phyloP scores from a whole-genome alignment of 2,888 invertebrate genomes.

The Euplexia lucipara region DNA sequence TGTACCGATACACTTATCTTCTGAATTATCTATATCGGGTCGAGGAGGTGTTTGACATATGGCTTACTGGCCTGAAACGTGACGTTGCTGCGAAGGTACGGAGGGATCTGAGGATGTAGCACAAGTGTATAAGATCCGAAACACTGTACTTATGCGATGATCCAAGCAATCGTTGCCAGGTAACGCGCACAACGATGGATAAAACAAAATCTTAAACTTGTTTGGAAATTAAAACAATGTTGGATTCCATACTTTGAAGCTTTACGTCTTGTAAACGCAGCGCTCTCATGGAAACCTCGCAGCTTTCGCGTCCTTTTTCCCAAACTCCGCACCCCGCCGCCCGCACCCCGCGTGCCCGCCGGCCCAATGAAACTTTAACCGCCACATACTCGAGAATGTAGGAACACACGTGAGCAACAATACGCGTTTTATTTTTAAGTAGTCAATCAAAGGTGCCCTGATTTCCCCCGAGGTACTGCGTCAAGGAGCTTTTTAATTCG shows the following conservation, averaged over 20 bases:
- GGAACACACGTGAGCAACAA: slow-evolving; percentile 21
- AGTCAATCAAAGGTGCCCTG: slow-evolving; percentile 47
- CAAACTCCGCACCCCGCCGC: background rate
- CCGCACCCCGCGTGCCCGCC: background rate
- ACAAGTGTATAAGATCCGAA: background rate
- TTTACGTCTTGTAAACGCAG: background rate
- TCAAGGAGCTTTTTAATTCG: slow-evolving; percentile 47
- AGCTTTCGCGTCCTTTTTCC: background rate
- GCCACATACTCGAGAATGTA: background rate
- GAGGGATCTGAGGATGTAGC: background rate
- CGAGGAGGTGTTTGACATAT: background rate
- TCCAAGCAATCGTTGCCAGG: too few species aligned
- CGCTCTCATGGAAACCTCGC: background rate
- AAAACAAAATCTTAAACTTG: background rate
- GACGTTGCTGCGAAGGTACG: too few species aligned
- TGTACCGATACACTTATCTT: slow-evolving; percentile 7
- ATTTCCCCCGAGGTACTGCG: slow-evolving; percentile 52
- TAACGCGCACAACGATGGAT: too few species aligned
- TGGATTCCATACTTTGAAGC: background rate
- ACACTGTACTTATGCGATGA: too few species aligned
- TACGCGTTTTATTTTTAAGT: slow-evolving; percentile 50
- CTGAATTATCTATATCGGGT: background rate
- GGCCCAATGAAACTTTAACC: slow-evolving; percentile 32
- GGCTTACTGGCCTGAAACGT: background rate
- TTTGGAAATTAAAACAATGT: slow-evolving; percentile 1